Evolutionary conservation across 2,797 vertebrate species (phyloP).

Genomic region (Gymnopithys bicolor): DNA sequence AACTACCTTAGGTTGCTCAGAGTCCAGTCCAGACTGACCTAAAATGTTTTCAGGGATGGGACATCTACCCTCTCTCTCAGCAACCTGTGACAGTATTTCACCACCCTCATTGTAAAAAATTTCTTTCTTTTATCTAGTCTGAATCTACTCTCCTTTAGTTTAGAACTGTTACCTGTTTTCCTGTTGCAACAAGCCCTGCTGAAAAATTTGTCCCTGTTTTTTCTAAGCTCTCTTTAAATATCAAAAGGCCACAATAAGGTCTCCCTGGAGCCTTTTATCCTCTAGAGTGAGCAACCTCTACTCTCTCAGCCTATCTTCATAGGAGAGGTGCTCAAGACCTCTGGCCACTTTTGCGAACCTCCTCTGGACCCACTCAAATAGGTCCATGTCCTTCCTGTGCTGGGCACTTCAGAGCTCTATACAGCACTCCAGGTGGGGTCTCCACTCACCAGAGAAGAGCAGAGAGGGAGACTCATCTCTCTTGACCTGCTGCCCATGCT

Average conservation of each 20-base stretch:
- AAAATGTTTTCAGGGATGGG: accelerated
- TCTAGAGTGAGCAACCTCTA: neutral
- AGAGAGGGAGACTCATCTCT: neutral
- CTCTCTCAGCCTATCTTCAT: neutral
- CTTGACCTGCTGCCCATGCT: neutral
- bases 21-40: neutral
- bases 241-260: neutral
- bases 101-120: accelerated
- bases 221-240: neutral
- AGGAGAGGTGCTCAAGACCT: neutral
- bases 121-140: neutral
- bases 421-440: neutral
- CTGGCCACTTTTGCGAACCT: neutral
- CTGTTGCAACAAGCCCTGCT: neutral
- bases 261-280: neutral
- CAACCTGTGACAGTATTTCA: neutral
- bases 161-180: neutral
- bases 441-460: neutral
- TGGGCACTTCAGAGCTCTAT: neutral
- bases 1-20: neutral
- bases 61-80: neutral
- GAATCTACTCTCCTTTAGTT: neutral
- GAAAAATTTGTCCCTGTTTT: neutral
- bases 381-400: neutral
- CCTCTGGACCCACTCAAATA: neutral